Base-by-base conservation (phyloP, 2,113 vertebrate genomes). In the Epinephelus lanceolatus region DNA sequence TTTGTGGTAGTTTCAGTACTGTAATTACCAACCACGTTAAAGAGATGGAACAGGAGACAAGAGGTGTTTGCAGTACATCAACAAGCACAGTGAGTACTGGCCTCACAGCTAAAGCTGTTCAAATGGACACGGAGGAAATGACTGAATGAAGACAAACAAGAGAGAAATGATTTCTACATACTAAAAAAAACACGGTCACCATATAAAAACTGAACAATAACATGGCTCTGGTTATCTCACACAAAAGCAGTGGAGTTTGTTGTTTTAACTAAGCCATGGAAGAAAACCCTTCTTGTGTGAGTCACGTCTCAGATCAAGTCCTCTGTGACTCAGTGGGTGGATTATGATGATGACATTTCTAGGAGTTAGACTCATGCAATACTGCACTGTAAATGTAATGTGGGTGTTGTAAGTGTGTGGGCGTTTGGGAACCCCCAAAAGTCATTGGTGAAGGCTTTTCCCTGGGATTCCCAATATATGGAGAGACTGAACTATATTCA, bases 291-390 rank as follows among this genome's bases (percentile, higher is more conserved):
- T 30, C 17, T 66, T 67, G 55, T 52, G 12, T 76, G 67, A 77
- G 45, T 57, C 76, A 49, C 3, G 0, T 45, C 53, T 74, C 23
- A 45, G 33, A 9, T 60, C 51, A 53, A 66, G 19, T 47, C 68
- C 71, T 70, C 18, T 14, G 70, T 0, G 57, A 19, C 55, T 78
- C 66, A 21, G 51, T 30, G 37, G 65, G 76, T 49, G 71, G 81
- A 77, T 59, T 51, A 51, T 52, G 18, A 51, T 37, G 76, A 45
- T 12, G n/a, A 76, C 63, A 75, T 87, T 78, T 86, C 42, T 70
- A 2, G 4, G 52, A 21, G 15, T 74, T 67, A 21, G 40, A 63
- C 51, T 83, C 53, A 71, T 74, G 53, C 37, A 71, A 21, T 45
- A 67, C 52, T 49, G 57, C 19, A 42, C n/a, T 71, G n/a, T 17